Evolutionary conservation across 2,113 vertebrate genomes (phyloP).

Genomic region (Conger conger): DNA sequence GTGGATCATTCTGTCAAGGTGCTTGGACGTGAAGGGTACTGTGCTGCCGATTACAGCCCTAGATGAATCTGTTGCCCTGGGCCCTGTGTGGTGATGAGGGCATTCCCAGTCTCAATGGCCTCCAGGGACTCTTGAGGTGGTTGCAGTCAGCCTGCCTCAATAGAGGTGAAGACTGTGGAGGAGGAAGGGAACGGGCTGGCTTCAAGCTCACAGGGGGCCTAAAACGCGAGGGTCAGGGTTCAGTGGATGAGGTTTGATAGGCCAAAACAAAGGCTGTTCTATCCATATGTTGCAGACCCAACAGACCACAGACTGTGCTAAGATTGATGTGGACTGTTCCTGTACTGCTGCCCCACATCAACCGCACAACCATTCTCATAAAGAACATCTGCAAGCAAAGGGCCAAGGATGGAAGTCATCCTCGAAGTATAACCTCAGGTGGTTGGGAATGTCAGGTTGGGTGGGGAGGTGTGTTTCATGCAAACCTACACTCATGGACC

Average conservation of each 20-base stretch:
- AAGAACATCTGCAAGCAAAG: neutral
- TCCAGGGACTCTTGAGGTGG: neutral
- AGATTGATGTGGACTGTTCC: neutral
- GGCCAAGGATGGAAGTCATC: neutral
- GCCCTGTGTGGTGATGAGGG: too few relatives aligned
- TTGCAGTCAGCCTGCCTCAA: neutral
- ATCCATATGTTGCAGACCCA: neutral
- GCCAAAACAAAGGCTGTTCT: neutral
- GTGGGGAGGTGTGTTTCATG: neutral
- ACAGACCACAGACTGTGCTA: neutral
- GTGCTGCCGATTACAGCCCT: neutral
- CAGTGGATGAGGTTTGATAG: neutral
- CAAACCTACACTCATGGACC: neutral
- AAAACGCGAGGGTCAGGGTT: too few relatives aligned
- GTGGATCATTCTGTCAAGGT: too few relatives aligned
- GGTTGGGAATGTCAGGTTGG: neutral
- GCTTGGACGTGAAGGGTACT: too few relatives aligned
- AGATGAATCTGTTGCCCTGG: neutral
- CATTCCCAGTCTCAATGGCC: neutral
- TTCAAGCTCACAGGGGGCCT: too few relatives aligned
- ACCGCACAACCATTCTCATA: neutral
- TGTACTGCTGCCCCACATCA: neutral
- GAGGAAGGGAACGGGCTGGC: neutral
- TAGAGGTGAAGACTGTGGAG: neutral
- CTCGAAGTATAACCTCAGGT: neutral